Conservation (phyloP, 2,888 invertebrate species). For the Venusia cambrica region DNA sequence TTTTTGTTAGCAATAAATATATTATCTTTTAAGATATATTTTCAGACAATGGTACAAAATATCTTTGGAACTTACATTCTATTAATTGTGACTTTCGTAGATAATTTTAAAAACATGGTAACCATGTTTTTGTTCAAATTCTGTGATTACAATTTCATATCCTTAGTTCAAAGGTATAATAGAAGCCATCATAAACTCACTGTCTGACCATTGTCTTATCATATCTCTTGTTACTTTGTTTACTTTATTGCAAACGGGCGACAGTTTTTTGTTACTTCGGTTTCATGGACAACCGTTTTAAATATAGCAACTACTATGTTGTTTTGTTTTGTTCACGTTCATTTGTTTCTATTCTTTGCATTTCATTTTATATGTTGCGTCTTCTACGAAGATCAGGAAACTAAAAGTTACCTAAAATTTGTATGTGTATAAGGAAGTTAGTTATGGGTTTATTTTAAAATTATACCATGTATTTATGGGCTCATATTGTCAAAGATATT, state of each 20-base stretch:
- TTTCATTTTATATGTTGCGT: no score
- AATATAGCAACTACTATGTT: conserved; percentile 20
- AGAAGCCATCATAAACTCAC: conserved; percentile 46
- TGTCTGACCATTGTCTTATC: conserved; percentile 57
- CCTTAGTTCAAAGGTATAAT: conserved; percentile 6
- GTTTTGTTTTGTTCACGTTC: conserved; percentile 14
- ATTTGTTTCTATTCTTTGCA: conserved; percentile 2
- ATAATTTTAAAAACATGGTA: not conserved
- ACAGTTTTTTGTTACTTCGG: conserved; percentile 47
- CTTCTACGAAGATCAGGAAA: no score
- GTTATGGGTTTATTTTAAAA: no score
- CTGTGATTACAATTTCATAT: conserved; percentile 3
- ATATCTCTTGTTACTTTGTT: conserved; percentile 41
- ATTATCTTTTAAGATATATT: no score
- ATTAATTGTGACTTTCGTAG: no score
- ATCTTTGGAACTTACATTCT: no score
- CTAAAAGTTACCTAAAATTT: no score
- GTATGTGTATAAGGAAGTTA: no score
- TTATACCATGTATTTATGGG: no score
- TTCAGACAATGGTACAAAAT: no score
- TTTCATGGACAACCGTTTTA: conserved; percentile 48
- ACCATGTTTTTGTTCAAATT: conserved; percentile 7
- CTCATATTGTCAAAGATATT: no score
- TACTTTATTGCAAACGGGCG: conserved; percentile 50
- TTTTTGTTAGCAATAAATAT: no score